Percentiles rank a stretch among this genome's conserved stretches.
Evolutionary conservation across 2,113 vertebrate species (phyloP).

Genomic region (Actenoides lindsayi): DNA sequence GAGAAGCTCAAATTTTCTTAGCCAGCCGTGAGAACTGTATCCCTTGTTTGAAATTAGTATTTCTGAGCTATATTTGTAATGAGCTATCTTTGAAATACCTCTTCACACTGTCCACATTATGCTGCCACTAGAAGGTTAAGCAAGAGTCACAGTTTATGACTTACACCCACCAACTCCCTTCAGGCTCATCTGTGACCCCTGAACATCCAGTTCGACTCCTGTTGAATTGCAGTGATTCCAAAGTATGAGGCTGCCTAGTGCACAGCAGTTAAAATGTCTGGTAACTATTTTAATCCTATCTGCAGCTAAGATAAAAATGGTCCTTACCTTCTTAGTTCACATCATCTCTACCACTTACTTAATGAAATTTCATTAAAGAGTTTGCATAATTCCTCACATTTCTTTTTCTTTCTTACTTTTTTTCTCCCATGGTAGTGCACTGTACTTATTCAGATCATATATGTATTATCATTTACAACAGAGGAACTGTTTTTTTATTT

Average conservation of each 20-base stretch:
- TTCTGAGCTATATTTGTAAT: slow-evolving; percentile 16
- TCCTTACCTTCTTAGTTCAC: background rate
- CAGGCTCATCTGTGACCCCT: background rate
- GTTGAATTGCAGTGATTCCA: background rate
- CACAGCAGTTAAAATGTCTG: background rate
- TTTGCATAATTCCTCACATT: background rate
- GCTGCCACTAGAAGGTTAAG: background rate
- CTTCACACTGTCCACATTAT: background rate
- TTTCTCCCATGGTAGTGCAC: background rate
- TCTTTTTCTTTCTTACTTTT: background rate
- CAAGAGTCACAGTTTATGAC: background rate
- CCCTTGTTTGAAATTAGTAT: background rate
- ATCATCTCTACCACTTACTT: background rate
- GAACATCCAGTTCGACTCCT: background rate
- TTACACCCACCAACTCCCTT: background rate
- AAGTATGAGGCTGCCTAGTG: background rate
- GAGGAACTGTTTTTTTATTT: background rate
- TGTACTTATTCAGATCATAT: background rate
- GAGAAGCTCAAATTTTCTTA: slow-evolving; percentile 35
- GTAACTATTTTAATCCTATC: background rate
- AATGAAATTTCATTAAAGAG: background rate
- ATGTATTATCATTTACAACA: background rate
- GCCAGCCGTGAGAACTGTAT: background rate
- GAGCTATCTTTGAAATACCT: background rate
- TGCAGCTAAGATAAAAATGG: background rate